A percentile compares a stretch with the other conserved stretches of the same genome.
Conservation (phyloP, 2,113 vertebrate genomes). For the Gorsachius goisagi region DNA sequence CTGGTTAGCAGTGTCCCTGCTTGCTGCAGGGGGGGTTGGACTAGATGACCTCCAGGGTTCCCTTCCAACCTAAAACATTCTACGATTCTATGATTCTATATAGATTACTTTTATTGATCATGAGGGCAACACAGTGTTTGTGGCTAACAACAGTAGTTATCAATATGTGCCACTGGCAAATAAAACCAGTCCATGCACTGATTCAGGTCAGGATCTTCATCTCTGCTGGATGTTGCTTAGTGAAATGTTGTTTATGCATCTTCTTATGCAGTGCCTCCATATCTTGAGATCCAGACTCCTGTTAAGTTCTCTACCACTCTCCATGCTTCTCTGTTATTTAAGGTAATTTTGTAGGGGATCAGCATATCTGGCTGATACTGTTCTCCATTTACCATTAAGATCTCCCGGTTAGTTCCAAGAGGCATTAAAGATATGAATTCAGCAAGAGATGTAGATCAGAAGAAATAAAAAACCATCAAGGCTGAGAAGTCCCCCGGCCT, state of each 20-base stretch:
- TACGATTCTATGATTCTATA: too few relatives aligned
- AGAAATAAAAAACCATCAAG: not conserved
- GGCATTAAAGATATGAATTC: not conserved
- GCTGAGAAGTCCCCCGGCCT: not conserved
- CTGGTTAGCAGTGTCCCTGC: too few relatives aligned
- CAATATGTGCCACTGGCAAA: not conserved
- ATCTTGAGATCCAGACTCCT: not conserved
- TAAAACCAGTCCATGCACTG: not conserved
- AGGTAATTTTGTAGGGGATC: fast-evolving
- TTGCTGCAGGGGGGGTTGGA: too few relatives aligned
- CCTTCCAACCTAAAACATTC: too few relatives aligned
- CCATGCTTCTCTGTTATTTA: not conserved
- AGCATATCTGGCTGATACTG: not conserved
- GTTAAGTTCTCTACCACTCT: not conserved
- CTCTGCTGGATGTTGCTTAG: not conserved
- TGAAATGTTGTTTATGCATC: not conserved
- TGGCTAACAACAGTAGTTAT: not conserved
- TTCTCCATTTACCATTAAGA: not conserved
- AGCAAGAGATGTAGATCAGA: not conserved
- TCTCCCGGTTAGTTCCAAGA: not conserved
- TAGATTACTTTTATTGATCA: not conserved
- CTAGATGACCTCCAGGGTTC: too few relatives aligned
- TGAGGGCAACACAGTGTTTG: not conserved
- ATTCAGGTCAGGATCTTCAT: not conserved
- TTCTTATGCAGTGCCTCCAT: not conserved